Evolutionary conservation across 2,888 invertebrate genomes (phyloP), one percentile per base, ranked within the genome.

Genomic region (Cenopis cana): DNA sequence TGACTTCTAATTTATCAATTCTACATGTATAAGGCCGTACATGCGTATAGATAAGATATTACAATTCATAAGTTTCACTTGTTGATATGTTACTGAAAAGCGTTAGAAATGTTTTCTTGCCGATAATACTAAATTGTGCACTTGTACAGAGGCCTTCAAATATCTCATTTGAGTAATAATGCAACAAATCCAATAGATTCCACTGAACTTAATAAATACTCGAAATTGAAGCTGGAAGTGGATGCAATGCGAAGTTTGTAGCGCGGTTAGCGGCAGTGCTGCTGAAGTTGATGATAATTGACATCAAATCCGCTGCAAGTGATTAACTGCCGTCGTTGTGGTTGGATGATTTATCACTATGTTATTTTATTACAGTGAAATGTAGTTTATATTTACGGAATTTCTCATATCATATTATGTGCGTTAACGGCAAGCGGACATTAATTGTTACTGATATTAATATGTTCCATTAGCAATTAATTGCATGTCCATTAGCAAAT

Each of bases 281-380:
- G 20, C 62, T 38, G 62, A 52, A 70, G 38, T 65, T 65, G 59
- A 57, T 59, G 57, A 65, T 66, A 70, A 70, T 70, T 70, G 70
- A 70, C 70, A 60, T 36, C 54, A 41, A 66, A 70, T 60, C 52
- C 41, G 59, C 70, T 70, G 70, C 59, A 17, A 66, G 65, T 60
- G 71, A 72, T 60, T 68, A 52, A 66, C 67, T 72, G 56, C 61
- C 50, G 36, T 20, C 11, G 18, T 50, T 24, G 24, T 38, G 49
- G 56, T 36, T 36, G 20, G 33, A 54, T 54, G 57, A 64, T 64
- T 69, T 41, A 64, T 69, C 11, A 50, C 62, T 49, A 6, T 36
- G 8, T 17, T 29, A 61, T 49, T n/a, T 18, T 12, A 24, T 8
- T n/a, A n/a, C n/a, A n/a, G 50, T 18, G 52, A 50, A 57, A 52